Evolutionary conservation across 2,113 vertebrate genomes (phyloP), one percentile per base, ranked within the genome.

Genomic region (Cryptomyrus ogoouensis): DNA sequence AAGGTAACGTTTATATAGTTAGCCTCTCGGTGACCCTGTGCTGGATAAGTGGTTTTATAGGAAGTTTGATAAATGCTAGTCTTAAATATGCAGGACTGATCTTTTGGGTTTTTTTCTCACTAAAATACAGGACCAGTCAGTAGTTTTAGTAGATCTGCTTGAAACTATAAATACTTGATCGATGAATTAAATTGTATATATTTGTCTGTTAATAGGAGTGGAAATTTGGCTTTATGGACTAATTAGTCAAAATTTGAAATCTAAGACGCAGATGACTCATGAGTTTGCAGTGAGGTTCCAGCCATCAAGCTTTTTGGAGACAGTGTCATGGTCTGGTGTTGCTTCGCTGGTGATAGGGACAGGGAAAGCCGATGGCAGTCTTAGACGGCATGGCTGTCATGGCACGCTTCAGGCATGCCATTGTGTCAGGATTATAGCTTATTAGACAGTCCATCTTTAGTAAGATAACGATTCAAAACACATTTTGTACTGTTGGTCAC

Each of bases 1-100:
- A 93, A 93, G 92, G 92, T 92, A 88, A 8, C 27, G 2, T 31
- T 50, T 84, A 84, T 47, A 84, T 84, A 9, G 42, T 83, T 83
- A 70, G n/a, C 3, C 0, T 70, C 62, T n/a, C 8, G 0, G n/a
- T 70, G 66, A 70, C n/a, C 27, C n/a, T 5, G 9, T 70, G n/a
- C 27, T 27, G 24, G 9, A 10, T 24, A 27, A 66, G 8, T 70
- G n/a, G 8, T 27, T n/a, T 27, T 70, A 21, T 13, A 58, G 66
- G 66, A 70, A 70, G 66, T 12, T 70, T 70, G 66, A 70, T 70
- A 58, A 58, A 24, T 8, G 2, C 21, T 24, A 24, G 2, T 9
- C 56, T 8, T 58, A 58, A 58, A 62, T 74, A 31, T 35, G 9
- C 27, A 74, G 66, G 66, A 31, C 66, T 74, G n/a, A 74, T 74